A percentile compares a stretch with the other conserved stretches of the same genome.
Evolutionary conservation across 2,888 invertebrate species (phyloP).

Genomic region (Synergus laeviventris): DNA sequence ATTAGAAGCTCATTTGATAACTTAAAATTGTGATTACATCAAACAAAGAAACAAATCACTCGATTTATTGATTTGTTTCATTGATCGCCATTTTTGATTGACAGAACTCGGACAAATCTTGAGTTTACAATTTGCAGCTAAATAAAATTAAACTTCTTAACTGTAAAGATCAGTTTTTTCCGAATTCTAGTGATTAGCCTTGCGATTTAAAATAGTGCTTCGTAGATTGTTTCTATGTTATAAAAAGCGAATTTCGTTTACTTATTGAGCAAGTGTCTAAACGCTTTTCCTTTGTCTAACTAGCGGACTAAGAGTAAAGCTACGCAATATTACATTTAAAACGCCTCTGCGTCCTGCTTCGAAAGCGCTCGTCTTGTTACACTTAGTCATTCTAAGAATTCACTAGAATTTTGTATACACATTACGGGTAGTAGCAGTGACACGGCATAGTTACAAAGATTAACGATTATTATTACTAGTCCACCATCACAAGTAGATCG

Average conservation of each 20-base stretch:
- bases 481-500: conserved; percentile 20
- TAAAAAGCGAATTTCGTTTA: conserved; percentile 49
- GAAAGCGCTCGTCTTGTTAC: conserved; percentile 41
- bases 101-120: not conserved
- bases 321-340: conserved; percentile 52
- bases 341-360: conserved; percentile 50
- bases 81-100: not conserved
- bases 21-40: not conserved
- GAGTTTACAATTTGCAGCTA: not conserved
- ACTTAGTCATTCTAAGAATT: conserved; percentile 14
- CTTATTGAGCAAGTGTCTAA: conserved; percentile 67
- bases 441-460: conserved; percentile 34
- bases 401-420: conserved; percentile 23
- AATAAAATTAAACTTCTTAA: not conserved
- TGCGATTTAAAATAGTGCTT: conserved; percentile 25
- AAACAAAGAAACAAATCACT: not conserved
- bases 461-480: conserved; percentile 37
- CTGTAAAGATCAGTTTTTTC: not conserved
- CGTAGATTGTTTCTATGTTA: conserved; percentile 26
- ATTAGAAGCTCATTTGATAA: not conserved
- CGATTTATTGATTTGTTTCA: not conserved
- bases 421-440: conserved; percentile 37
- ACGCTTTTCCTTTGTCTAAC: conserved; percentile 61
- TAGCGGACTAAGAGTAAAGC: conserved; percentile 66
- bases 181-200: conserved; percentile 33